Evolutionary conservation across 2,113 vertebrate species (phyloP), one percentile per base, ranked within the genome.

Genomic region (Ovis canadensis): DNA sequence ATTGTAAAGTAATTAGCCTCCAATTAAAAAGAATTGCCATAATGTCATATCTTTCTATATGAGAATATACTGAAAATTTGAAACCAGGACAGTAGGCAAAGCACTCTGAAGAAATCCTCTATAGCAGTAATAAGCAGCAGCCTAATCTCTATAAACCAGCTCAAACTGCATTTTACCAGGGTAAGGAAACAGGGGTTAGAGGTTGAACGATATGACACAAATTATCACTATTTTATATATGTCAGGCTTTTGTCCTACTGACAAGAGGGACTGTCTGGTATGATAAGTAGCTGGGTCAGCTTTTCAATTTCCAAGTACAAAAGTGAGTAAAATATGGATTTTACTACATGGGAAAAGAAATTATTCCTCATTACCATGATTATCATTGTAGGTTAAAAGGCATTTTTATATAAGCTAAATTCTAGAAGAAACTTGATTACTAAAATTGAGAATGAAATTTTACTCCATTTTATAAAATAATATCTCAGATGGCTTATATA

Each of bases 181-280:
- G 55, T 64, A 81, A 71, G 62, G 62, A 97, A 94, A 85, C 2
- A 43, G 17, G 43, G 45, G 7, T 36, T 40, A 94, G 27, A 93
- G 57, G 36, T 55, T 60, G 85, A 78, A 92, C 82, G 93, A 88
- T 71, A 31, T 93, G 96, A 88, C 64, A 89, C 85, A 96, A 96
- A 96, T 91, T 82, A 88, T 86, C 97, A 59, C 54, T n/a, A 43
- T 71, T 93, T 85, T 96, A 86, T 88, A 52, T 67, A 88, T 62
- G 77, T 91, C 77, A 85, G 62, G 74, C 59, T 25, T 55, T 9
- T 0, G 1, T 93, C 64, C 77, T 97, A 48, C 89, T 67, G 59
- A 96, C 64, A 96, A 50, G 40, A 87, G 40, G 12, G 52, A 23
- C 62, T 94, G 48, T 40, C 71, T 95, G 64, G 71, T 17, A 88